Base-by-base conservation (phyloP, 2,888 invertebrate genomes). In the Agrochola lychnidis region DNA sequence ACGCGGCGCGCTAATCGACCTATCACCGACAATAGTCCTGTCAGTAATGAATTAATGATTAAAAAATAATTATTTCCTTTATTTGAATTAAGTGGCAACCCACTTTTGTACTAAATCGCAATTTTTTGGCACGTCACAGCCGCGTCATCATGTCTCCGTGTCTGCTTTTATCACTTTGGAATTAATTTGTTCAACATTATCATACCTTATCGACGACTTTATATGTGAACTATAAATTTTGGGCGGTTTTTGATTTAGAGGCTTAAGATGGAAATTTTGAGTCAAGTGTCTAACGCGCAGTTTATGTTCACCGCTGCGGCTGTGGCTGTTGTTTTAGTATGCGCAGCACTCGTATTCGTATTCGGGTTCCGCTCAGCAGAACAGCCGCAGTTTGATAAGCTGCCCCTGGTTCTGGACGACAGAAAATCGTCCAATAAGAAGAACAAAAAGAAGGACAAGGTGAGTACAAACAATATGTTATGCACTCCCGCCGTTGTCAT, bases 361-460 rank as follows among this genome's bases (percentile, higher is more conserved):
- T 98, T 98, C 94, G 98, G 98, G 83, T 98, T 98, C 95, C 98
- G 98, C 96, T 97, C 98, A 82, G 97, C 98, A 87, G 98, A 98
- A 93, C 98, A 98, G 95, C 98, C 98, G 91, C 98, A 98, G 91
- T 98, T 98, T 93, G 98, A 98, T 91, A 98, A 98, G 94, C 96
- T 98, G 83, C 97, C 97, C 62, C 94, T 97, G 87, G 95, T 96
- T 85, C 90, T 97, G 87, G 98, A 97, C 92, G 98, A 98, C 90
- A 97, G 97, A 93, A 98, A 98, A 95, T 97, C 97, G 83, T 96
- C 97, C 89, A 97, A 94, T 90, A 98, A 98, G 95, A 98, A 98
- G 93, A 90, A 89, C 89, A 98, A 98, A 97, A 97, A 95, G 88
- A 98, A 98, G 94, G 98, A 98, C 92, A 98, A 98, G 97, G 98